Conservation (phyloP, 2,888 invertebrate species). For the Pediacus dermestoides region DNA sequence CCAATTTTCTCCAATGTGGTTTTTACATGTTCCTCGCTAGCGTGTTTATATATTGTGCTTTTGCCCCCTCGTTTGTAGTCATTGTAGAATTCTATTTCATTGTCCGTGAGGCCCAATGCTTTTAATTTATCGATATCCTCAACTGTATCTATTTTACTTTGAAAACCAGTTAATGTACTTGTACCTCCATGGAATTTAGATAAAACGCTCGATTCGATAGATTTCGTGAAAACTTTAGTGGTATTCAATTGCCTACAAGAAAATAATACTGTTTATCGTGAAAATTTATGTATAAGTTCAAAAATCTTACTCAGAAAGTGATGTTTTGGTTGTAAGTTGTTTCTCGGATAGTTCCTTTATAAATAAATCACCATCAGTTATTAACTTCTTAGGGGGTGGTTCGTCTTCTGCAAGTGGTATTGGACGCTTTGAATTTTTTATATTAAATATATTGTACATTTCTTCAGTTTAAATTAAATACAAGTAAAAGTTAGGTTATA, state of each 20-base stretch:
- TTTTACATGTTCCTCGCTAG: background rate
- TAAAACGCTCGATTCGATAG: background rate
- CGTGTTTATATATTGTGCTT: background rate
- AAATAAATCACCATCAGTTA: conserved; percentile 2
- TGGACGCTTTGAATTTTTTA: background rate
- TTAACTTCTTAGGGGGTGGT: conserved; percentile 1
- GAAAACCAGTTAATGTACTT: background rate
- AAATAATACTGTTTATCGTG: too few species aligned
- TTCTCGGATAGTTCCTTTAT: background rate
- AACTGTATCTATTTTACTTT: background rate
- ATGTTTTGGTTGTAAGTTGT: conserved; percentile 1
- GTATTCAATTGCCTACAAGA: background rate
- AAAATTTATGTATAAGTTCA: background rate
- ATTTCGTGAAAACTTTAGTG: background rate
- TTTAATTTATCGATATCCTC: background rate
- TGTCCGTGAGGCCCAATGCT: background rate
- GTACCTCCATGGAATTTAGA: background rate
- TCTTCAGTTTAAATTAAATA: too few species aligned
- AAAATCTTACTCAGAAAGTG: background rate
- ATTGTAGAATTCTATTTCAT: background rate
- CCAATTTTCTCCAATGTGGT: background rate
- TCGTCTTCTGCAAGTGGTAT: background rate
- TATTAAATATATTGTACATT: conserved; percentile 3
- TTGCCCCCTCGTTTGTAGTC: background rate
- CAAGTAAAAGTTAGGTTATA: too few species aligned